Evolutionary conservation across 2,797 vertebrate species (phyloP), one percentile per base, ranked within the genome.

Genomic region (Sebastes dallii): DNA sequence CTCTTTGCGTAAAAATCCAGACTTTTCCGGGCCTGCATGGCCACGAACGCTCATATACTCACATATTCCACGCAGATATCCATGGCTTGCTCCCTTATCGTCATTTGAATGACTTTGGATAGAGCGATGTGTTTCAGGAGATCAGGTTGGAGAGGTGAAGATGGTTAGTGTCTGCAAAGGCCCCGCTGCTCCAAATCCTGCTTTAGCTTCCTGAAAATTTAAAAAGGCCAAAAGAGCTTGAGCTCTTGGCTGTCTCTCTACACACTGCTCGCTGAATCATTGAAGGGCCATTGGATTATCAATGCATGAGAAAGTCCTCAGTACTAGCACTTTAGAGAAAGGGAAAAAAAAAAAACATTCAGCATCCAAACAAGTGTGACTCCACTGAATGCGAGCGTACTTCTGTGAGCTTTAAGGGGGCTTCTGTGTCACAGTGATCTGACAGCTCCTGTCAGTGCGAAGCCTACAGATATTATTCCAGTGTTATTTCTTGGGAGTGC

Each of bases 221-320:
- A 87, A 92, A 93, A 91, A 85, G 85, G 72, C 69, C 64, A 61
- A 74, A 82, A 93, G 87, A 93, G 86, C 80, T 79, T 3, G 16
- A 84, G 89, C 81, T 90, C 86, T 87, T 79, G 77, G 81, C 80
- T 88, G 76, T 60, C 62, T 85, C 81, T 77, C 75, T 20, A 59
- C 82, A 66, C 85, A 69, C 80, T 74, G 82, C 87, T 78, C 32
- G 36, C 88, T 94, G 87, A 95, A 94, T 95, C 91, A 94, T 92
- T 94, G 84, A 95, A 92, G 78, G 78, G 77, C 89, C 89, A 80
- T 73, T 86, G 90, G 91, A 93, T 94, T 95, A 91, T 89, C 86
- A 90, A 88, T 92, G 90, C 91, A 94, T 94, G 90, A 94, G 91
- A 88, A 94, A 88, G 86, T 91, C 88, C 89, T 92, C 82, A 86